These are phyloP conservation scores for Pica pica DNA, from an alignment of 2,113 vertebrate genomes.

Conservation along the genomic window DNA sequence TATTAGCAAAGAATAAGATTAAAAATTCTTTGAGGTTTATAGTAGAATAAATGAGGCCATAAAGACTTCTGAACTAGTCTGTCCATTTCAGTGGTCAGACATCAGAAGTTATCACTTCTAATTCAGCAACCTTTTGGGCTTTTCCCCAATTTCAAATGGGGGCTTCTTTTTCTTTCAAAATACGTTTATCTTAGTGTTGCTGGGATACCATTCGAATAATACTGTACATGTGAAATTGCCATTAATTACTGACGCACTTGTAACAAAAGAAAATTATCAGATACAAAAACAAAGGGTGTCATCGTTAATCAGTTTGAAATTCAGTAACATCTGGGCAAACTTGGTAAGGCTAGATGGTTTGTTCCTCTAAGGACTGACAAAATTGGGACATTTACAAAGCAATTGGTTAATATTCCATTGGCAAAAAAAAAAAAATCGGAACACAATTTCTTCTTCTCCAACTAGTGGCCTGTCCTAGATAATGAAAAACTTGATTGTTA, in stretches of 20 bases:
- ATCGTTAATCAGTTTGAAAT: neutral
- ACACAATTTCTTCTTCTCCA: neutral
- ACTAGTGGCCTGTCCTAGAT: slow-evolving; percentile 30
- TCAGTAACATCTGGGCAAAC: neutral
- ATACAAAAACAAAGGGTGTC: neutral
- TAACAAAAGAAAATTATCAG: neutral
- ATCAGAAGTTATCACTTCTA: neutral
- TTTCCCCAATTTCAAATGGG: neutral
- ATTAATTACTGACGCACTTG: neutral
- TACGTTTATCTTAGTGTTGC: neutral
- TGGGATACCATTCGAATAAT: neutral
- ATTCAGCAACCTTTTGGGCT: neutral
- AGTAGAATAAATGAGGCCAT: neutral
- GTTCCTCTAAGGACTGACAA: neutral
- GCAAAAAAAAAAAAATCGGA: neutral
- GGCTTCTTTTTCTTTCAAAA: neutral
- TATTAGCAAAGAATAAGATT: neutral
- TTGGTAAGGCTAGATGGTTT: neutral
- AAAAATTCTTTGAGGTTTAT: neutral
- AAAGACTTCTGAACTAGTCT: neutral
- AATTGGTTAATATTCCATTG: neutral
- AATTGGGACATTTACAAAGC: slow-evolving; percentile 16
- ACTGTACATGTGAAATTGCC: neutral
- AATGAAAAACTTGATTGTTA: slow-evolving; percentile 35
- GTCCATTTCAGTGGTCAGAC: neutral